Evolutionary conservation across 2,888 invertebrate genomes (phyloP).

Genomic region (Eupeodes luniger): DNA sequence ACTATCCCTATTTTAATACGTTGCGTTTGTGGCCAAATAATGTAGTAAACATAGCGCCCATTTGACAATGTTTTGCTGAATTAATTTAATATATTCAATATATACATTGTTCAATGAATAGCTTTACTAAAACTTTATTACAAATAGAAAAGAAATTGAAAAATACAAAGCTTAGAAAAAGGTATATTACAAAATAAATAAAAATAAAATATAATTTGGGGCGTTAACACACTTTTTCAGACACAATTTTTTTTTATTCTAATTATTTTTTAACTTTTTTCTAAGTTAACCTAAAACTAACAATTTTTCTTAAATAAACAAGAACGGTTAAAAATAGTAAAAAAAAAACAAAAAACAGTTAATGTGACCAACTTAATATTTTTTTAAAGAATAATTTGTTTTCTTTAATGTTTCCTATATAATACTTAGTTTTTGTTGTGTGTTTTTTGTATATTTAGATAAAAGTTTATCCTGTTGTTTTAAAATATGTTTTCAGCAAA

Average conservation of each 20-base stretch:
- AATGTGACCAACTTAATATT: slow-evolving; percentile 38
- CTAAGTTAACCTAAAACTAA: background rate
- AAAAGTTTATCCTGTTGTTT: slow-evolving; percentile 55
- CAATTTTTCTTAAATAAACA: background rate
- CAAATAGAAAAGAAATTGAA: slow-evolving; percentile 11
- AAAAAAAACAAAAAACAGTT: background rate
- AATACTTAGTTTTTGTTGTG: slow-evolving; percentile 56
- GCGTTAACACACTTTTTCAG: slow-evolving; percentile 67
- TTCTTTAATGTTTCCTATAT: background rate
- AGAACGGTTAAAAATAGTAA: background rate
- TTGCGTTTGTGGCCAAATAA: too few relatives aligned
- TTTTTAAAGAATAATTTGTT: slow-evolving; percentile 27
- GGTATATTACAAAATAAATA: background rate
- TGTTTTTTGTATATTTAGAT: slow-evolving; percentile 68
- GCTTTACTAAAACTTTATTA: background rate
- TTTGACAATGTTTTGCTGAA: too few relatives aligned
- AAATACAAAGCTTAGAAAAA: slow-evolving; percentile 34
- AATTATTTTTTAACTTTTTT: slow-evolving; percentile 7
- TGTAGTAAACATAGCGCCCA: too few relatives aligned
- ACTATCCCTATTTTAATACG: too few relatives aligned
- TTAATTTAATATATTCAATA: too few relatives aligned
- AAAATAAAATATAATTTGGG: slow-evolving; percentile 42
- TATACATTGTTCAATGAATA: too few relatives aligned
- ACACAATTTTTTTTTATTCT: slow-evolving; percentile 47
- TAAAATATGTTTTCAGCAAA: slow-evolving; percentile 53